phyloP scores from a whole-genome alignment of 2,113 vertebrate species.

The Burhinus bistriatus region DNA sequence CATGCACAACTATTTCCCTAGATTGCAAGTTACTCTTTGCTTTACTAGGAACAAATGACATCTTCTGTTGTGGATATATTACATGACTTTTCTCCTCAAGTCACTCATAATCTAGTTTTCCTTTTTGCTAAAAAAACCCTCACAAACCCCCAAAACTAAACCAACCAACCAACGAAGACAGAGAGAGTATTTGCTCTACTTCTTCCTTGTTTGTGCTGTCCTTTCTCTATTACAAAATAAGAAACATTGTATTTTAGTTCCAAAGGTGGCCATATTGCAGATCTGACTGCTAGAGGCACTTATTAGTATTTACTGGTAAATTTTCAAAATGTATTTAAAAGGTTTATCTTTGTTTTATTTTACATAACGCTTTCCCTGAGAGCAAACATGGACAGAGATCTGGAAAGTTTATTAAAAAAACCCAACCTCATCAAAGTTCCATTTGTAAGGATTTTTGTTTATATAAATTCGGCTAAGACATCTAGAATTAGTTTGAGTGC shows the following conservation, averaged over 20 bases:
- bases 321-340: not conserved
- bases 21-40: not conserved
- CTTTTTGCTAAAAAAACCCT: not conserved
- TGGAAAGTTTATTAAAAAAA: not conserved
- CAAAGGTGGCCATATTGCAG: not conserved
- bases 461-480: not conserved
- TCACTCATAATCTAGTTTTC: not conserved
- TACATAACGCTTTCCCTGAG: not conserved
- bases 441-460: not conserved
- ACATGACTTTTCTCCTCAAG: not conserved
- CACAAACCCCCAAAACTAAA: not conserved
- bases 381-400: not conserved
- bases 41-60: not conserved
- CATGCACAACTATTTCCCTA: not conserved
- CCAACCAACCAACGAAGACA: not conserved
- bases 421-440: not conserved
- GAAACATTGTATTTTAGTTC: not conserved
- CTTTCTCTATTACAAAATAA: not conserved
- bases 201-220: not conserved
- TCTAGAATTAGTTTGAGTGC: not conserved
- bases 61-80: not conserved
- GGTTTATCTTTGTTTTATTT: not conserved
- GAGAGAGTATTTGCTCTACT: not conserved
- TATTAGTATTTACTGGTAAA: not conserved
- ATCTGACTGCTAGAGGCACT: not conserved